phyloP scores from a whole-genome alignment of 2,113 vertebrate genomes.

The Tor tambroides region DNA sequence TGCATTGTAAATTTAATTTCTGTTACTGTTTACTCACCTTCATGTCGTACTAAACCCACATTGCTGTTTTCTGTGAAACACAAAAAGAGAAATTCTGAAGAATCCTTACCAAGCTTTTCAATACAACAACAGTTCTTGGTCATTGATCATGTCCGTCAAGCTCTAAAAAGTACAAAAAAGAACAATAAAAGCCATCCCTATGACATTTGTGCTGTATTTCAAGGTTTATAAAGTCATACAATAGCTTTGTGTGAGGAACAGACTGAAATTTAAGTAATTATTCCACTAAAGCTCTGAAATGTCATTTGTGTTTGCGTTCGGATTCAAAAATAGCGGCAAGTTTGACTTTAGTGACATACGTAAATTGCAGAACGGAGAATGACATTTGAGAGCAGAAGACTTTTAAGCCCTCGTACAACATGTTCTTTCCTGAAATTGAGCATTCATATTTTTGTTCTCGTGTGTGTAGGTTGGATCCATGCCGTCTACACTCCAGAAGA shows the following conservation, averaged over 20 bases:
- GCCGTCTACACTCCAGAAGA: conserved; percentile 96
- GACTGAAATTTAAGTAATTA: neutral
- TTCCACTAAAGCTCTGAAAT: neutral
- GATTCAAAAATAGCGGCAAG: neutral
- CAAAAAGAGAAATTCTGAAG: neutral
- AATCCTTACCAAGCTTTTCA: neutral
- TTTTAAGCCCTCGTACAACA: neutral
- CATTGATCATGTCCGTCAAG: neutral
- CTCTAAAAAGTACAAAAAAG: neutral
- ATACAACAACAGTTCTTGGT: neutral
- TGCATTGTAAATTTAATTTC: neutral
- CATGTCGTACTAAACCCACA: neutral
- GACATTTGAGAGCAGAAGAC: neutral
- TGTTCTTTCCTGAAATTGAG: too few relatives aligned
- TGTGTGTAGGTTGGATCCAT: conserved; percentile 91
- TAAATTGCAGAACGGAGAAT: neutral
- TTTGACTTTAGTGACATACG: neutral
- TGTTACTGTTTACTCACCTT: neutral
- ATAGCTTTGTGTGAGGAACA: neutral
- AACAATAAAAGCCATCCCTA: neutral
- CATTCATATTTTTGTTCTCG: neutral
- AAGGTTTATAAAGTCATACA: neutral
- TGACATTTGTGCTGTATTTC: neutral
- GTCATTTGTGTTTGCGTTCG: neutral
- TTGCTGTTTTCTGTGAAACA: too few relatives aligned